Evolutionary conservation across 2,113 vertebrate genomes (phyloP).

Genomic region (Syrrhaptes paradoxus): DNA sequence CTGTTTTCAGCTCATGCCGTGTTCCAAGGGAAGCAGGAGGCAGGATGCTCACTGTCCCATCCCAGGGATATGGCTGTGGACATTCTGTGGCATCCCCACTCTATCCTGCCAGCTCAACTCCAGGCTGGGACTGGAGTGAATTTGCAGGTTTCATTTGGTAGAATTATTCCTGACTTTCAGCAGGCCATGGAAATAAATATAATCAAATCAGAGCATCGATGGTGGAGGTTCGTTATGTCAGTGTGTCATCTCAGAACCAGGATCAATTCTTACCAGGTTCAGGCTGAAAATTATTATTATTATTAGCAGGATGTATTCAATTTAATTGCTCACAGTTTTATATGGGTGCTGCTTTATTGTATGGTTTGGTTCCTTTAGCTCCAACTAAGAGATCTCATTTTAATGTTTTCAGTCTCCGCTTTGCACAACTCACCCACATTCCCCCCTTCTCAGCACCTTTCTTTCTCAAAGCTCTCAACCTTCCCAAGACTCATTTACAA

Average conservation of each 20-base stretch:
- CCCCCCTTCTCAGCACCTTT: not conserved
- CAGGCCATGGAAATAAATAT: not conserved
- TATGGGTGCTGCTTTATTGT: not conserved
- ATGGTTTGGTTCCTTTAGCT: not conserved
- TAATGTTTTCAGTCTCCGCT: not conserved
- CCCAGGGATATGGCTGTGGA: fast-evolving
- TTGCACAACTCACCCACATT: not conserved
- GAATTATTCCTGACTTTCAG: not conserved
- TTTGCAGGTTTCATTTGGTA: not conserved
- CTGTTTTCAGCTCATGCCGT: not conserved
- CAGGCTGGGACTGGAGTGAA: not conserved
- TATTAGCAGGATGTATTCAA: not conserved
- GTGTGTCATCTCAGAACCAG: not conserved
- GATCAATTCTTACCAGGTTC: not conserved
- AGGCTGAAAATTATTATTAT: not conserved
- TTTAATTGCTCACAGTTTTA: not conserved
- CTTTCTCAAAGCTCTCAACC: not conserved
- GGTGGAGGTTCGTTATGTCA: not conserved
- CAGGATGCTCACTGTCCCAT: not conserved
- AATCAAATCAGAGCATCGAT: not conserved
- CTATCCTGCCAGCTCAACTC: not conserved
- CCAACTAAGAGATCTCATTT: not conserved
- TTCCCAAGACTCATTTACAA: not conserved
- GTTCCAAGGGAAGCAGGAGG: not conserved
- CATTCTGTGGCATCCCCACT: not conserved